These are phyloP conservation scores for Fukomys damarensis DNA, from an alignment of 2,113 vertebrate genomes.

Conservation along the genomic window DNA sequence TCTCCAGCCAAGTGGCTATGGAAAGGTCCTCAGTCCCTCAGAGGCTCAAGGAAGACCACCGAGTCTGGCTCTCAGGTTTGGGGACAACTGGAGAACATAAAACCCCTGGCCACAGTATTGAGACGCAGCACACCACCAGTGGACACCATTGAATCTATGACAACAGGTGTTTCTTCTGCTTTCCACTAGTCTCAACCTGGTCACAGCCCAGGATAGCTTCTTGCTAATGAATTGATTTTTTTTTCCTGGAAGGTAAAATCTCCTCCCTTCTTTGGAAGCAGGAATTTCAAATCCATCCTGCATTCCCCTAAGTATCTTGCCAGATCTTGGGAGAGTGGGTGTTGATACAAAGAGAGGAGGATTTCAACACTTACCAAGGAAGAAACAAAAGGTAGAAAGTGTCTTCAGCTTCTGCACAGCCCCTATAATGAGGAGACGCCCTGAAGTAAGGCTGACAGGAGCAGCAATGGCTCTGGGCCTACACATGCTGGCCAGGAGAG, in stretches of 20 bases:
- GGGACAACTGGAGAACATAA: not conserved
- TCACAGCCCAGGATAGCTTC: too few species aligned
- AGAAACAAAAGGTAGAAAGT: not conserved
- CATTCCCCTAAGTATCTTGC: not conserved
- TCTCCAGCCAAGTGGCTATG: not conserved
- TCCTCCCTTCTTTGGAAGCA: not conserved
- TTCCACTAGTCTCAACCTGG: not conserved
- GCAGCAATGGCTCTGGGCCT: not conserved
- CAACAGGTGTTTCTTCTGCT: not conserved
- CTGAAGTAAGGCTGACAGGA: not conserved
- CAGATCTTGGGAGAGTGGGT: not conserved
- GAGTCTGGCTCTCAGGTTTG: not conserved
- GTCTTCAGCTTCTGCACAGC: not conserved
- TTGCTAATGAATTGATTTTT: not conserved
- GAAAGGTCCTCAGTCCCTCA: not conserved
- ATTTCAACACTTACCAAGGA: not conserved
- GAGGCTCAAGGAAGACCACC: not conserved
- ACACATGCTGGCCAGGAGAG: rapidly evolving
- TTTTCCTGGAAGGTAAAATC: not conserved
- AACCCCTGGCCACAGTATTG: not conserved
- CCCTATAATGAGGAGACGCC: not conserved
- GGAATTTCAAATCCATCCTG: not conserved
- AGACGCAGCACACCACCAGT: not conserved
- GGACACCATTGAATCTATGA: not conserved
- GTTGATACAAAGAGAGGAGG: not conserved